Evolutionary conservation across 2,888 invertebrate genomes (phyloP), one percentile per base, ranked within the genome.

Genomic region (Hartigia nigra): DNA sequence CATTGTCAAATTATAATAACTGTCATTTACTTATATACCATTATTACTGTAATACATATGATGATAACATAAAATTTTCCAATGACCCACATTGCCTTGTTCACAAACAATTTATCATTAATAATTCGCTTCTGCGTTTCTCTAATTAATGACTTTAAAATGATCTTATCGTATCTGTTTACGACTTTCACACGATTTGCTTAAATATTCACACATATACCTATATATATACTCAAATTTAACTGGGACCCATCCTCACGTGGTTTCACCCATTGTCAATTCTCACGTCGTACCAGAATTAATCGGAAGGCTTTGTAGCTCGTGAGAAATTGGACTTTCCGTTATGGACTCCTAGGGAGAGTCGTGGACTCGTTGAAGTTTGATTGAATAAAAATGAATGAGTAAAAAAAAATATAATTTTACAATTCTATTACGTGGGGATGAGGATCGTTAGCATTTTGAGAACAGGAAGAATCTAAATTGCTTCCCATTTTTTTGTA

Each of bases 401-500:
- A 23, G 23, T 55, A 2, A 9, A 23, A 9, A 9, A 23, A 39
- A 5, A 39, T n/a, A 55, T 55, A 55, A 55, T 55, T 23, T 55
- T 9, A 23, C 55, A 55, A 23, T 55, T 55, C 23, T 55, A 55
- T 55, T 23, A 55, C 1, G 14, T 9, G 23, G 9, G 9, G 9
- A 55, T 23, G 39, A 23, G 39, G 39, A 23, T 55, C 55, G 55
- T 55, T 55, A 55, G 55, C 23, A 55, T 72, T 32, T 34, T 34
- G 72, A 31, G 72, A 72, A 72, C 72, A 34, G 72, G 72, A 72
- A 72, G 72, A 72, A 32, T 32, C 31, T 12, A 31, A 72, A 34
- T 34, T 34, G 34, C 32, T 72, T 72, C 31, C 72, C 32, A 31
- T 72, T 72, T 72, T 72, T 72, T 72, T 72, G 72, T 72, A 23